Conservation (phyloP, 1,140 invertebrate species). For the Diprion similis region DNA sequence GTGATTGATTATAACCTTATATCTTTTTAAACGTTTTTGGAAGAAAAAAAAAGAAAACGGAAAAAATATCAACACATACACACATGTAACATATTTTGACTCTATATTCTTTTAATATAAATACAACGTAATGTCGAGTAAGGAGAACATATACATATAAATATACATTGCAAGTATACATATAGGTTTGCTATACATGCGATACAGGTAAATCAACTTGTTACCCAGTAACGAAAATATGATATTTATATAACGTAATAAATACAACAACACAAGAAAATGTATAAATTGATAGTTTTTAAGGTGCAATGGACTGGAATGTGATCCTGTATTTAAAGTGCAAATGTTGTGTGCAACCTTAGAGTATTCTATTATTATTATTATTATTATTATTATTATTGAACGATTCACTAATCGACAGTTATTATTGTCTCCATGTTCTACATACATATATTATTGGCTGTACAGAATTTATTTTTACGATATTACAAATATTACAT, state of each 20-base stretch:
- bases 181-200: too few relatives aligned
- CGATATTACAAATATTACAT: slow-evolving; percentile 28
- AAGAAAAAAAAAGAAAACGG: too few relatives aligned
- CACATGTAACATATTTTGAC: too few relatives aligned
- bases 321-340: slow-evolving; percentile 60
- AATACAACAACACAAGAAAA: neutral
- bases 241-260: slow-evolving; percentile 43
- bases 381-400: neutral
- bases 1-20: too few relatives aligned
- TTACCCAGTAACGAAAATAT: slow-evolving; percentile 29
- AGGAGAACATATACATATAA: too few relatives aligned
- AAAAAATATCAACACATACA: too few relatives aligned
- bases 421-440: slow-evolving; percentile 21
- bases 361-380: slow-evolving; percentile 49
- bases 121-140: too few relatives aligned
- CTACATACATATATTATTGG: slow-evolving; percentile 27
- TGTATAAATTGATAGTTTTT: slow-evolving; percentile 11
- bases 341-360: slow-evolving; percentile 52
- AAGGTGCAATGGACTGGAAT: slow-evolving; percentile 52
- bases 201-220: neutral
- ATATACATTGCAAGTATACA: too few relatives aligned
- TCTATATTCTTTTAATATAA: too few relatives aligned
- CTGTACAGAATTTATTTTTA: slow-evolving; percentile 37
- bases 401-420: too few relatives aligned
- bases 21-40: too few relatives aligned